Evolutionary conservation across 2,113 vertebrate species (phyloP).

Genomic region (Mobula birostris): DNA sequence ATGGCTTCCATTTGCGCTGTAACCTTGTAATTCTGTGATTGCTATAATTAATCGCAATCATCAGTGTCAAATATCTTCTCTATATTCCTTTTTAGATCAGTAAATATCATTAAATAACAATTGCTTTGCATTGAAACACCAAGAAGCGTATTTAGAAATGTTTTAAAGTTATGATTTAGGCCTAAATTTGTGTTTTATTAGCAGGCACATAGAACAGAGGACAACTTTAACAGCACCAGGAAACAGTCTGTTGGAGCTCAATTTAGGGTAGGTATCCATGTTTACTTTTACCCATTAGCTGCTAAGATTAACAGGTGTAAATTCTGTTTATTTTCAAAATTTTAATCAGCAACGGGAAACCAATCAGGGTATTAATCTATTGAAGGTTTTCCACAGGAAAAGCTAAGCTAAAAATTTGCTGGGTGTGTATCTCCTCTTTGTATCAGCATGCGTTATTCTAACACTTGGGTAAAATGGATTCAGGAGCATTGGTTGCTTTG

Average conservation of each 20-base stretch:
- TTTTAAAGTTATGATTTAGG: neutral
- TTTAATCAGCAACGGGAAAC: neutral
- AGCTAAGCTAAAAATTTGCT: neutral
- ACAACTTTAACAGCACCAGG: slow-evolving; percentile 60
- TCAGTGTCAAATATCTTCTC: neutral
- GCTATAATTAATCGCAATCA: neutral
- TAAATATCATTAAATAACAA: neutral
- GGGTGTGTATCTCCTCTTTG: neutral
- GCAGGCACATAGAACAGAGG: slow-evolving; percentile 39
- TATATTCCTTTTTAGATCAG: neutral
- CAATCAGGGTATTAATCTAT: neutral
- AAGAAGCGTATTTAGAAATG: neutral
- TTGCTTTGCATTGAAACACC: neutral
- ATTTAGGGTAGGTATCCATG: slow-evolving; percentile 55
- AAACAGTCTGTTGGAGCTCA: slow-evolving; percentile 65
- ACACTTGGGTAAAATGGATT: neutral
- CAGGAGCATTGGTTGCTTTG: neutral
- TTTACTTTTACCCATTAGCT: neutral
- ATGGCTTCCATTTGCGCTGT: too few species aligned
- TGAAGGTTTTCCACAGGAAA: neutral
- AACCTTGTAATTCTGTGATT: neutral
- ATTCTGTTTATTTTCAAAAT: neutral
- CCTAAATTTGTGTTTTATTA: slow-evolving; percentile 40
- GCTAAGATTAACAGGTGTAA: neutral
- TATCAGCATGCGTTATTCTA: neutral